These are phyloP conservation scores for Ellobium chinense DNA, from an alignment of 2,888 invertebrate genomes.

Conservation along the genomic window DNA sequence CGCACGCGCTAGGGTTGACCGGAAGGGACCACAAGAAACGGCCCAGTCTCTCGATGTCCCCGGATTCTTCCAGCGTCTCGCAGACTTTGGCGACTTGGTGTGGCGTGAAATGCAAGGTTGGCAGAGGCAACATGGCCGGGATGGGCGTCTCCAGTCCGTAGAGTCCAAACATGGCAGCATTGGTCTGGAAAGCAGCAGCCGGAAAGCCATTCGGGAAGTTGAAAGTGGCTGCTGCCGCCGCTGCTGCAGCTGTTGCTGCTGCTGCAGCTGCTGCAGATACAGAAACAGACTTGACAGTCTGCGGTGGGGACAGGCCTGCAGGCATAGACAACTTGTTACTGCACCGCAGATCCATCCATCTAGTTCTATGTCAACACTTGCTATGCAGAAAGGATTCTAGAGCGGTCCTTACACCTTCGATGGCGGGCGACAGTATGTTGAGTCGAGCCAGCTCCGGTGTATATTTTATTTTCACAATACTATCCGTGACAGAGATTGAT, in stretches of 20 bases:
- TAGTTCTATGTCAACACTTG: constrained; percentile 6
- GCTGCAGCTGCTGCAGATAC: constrained; percentile 23
- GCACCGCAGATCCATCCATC: constrained; percentile 53
- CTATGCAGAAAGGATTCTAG: not conserved
- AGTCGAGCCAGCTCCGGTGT: constrained; percentile 1
- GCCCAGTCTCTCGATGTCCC: constrained; percentile 83
- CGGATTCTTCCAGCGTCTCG: constrained; percentile 80
- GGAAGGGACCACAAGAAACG: constrained; percentile 94
- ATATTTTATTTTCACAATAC: constrained; percentile 37
- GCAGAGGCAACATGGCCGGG: constrained; percentile 67
- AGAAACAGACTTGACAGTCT: constrained; percentile 28
- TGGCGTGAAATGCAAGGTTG: constrained; percentile 77
- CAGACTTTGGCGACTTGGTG: constrained; percentile 78
- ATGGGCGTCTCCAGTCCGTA: constrained; percentile 53
- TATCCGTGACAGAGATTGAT: constrained; percentile 40
- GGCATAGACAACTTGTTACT: constrained; percentile 48
- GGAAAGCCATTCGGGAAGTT: constrained; percentile 34
- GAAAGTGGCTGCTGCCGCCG: constrained; percentile 35
- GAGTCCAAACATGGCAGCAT: constrained; percentile 51
- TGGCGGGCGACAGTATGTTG: constrained; percentile 10
- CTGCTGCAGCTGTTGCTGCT: constrained; percentile 31
- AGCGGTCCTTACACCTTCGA: constrained; percentile 16
- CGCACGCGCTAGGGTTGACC: constrained; percentile 88
- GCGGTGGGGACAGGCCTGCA: constrained; percentile 43
- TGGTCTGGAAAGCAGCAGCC: not conserved